Conservation (phyloP, 1,140 invertebrate species). For the Diabrotica virgifera region DNA sequence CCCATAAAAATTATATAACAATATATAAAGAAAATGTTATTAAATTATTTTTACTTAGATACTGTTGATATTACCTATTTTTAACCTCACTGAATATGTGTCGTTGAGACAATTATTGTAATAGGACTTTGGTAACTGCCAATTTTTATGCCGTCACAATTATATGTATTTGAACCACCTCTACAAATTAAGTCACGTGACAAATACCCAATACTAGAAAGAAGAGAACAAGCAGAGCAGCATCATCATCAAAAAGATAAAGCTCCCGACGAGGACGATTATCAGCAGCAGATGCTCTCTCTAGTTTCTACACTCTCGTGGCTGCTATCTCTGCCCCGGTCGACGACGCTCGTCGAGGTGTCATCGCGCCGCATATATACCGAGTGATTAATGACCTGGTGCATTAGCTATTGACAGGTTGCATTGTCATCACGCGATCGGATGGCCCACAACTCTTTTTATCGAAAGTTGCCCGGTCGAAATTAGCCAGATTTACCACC, state of each 20-base stretch:
- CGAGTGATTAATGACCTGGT: conserved; percentile 33
- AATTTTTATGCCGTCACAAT: too few relatives aligned
- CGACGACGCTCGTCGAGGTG: conserved; percentile 24
- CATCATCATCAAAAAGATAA: neutral
- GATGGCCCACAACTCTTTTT: neutral
- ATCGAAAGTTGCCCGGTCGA: neutral
- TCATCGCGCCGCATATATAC: conserved; percentile 20
- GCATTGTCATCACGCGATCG: conserved; percentile 28
- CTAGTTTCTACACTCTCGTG: conserved; percentile 11
- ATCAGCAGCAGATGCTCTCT: conserved; percentile 27
- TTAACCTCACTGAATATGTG: too few relatives aligned
- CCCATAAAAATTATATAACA: too few relatives aligned
- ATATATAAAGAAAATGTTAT: too few relatives aligned
- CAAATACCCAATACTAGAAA: neutral
- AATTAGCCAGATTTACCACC: neutral
- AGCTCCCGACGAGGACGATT: conserved; percentile 18
- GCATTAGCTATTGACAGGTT: conserved; percentile 34
- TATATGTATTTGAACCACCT: too few relatives aligned
- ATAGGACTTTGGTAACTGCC: too few relatives aligned
- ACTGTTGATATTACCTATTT: too few relatives aligned
- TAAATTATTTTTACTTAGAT: too few relatives aligned
- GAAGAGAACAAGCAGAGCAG: neutral
- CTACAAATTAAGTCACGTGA: too few relatives aligned
- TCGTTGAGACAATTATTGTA: too few relatives aligned
- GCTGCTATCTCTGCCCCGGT: conserved; percentile 23